Percentiles rank a stretch among this genome's conserved stretches.
phyloP scores from a whole-genome alignment of 2,113 vertebrate genomes.

The Lepidiolamprologus cunningtoni region DNA sequence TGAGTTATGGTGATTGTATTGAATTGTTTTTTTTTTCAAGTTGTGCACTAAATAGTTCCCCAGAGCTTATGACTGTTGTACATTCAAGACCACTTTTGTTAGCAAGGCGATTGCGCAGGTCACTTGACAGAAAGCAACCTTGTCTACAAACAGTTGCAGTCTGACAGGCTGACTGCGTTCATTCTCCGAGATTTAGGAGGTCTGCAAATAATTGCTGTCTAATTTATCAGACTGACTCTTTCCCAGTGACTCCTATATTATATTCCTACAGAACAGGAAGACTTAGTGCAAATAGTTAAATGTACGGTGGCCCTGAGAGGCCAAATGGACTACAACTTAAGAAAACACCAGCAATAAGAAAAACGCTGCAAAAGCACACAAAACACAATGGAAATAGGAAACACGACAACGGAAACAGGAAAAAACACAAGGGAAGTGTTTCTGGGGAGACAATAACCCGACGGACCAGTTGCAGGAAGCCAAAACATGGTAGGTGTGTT shows the following conservation, averaged over 20 bases:
- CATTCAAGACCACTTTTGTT: neutral
- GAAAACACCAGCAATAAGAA: neutral
- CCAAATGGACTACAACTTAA: neutral
- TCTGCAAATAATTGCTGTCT: neutral
- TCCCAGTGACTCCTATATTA: neutral
- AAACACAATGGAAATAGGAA: neutral
- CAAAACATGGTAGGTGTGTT: neutral
- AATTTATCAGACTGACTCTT: neutral
- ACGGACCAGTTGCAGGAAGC: neutral
- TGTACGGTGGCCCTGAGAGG: neutral
- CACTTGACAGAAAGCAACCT: neutral
- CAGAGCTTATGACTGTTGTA: neutral
- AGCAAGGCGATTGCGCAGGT: neutral
- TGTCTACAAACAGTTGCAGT: neutral
- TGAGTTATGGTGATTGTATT: neutral
- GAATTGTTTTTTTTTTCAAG: accelerated
- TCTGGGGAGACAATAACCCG: neutral
- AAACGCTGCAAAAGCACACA: neutral
- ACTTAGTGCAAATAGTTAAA: neutral
- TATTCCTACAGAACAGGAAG: neutral
- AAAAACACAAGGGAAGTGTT: neutral
- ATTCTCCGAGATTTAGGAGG: neutral
- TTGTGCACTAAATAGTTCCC: neutral
- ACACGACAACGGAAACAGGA: neutral
- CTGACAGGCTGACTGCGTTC: neutral